Evolutionary conservation across 2,797 vertebrate species (phyloP), one percentile per base, ranked within the genome.

Genomic region (Megalops cyprinoides): DNA sequence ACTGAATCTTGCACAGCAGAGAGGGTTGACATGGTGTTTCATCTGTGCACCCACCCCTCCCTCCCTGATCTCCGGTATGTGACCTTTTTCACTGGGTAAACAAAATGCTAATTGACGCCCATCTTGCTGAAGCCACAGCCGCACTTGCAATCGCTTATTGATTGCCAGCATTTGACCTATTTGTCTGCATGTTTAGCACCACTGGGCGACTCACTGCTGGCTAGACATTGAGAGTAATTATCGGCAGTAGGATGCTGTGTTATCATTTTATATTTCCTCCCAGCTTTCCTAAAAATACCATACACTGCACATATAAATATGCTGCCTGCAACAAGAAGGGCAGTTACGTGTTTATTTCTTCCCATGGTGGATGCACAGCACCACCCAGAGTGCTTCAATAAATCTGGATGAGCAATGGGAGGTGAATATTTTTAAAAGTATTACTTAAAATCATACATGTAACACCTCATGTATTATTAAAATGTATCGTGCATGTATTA

Each of bases 141-240:
- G 4, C 44, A 14, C 78, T 77, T 69, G 69, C 49, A 60, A 76
- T 76, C 74, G 82, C 78, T 39, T 75, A 71, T 78, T 39, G 49
- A 56, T 78, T 80, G 58, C 62, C 51, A 74, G 76, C 34, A 12
- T 34, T 65, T 78, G 76, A 85, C 80, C 80, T 42, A n/a, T 20
- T n/a, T 74, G 69, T 20, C 18, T 28, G 51, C 55, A 42, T 3
- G 25, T 44, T 80, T 46, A 74, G 69, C 79, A 34, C 18, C 15
- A 25, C 25, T 23, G 48, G 14, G 39, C 0, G n/a, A n/a, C 58
- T 55, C 51, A 14, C 5, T 31, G 9, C 44, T 48, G 6, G 44
- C 6, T 1, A 31, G 42, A 10, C 46, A 44, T 48, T 34, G 5
- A 53, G 28, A 12, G 46, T 49, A 69, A 69, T 3, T 42, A 10